phyloP scores from a whole-genome alignment of 2,797 vertebrate species.

The Spea hammondii region DNA sequence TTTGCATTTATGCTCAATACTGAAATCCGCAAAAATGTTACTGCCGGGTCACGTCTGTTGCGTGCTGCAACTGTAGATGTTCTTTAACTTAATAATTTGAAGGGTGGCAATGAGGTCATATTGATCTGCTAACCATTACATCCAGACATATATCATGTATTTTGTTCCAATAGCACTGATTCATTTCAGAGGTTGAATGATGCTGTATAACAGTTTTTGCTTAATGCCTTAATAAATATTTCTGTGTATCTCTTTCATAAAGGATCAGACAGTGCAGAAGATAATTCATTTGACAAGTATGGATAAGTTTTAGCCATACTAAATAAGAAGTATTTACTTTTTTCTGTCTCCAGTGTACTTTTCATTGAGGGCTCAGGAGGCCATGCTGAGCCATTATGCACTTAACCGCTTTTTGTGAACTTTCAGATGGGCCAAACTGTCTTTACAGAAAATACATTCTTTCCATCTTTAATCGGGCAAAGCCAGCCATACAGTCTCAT shows the following conservation, averaged over 20 bases:
- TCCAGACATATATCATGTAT: conserved; percentile 43
- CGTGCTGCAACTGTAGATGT: conserved; percentile 42
- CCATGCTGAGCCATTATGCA: conserved; percentile 11
- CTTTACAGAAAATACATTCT: background rate
- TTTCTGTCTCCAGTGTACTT: conserved; percentile 21
- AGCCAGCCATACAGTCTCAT: background rate
- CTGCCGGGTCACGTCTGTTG: conserved; percentile 47
- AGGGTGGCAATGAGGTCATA: conserved; percentile 45
- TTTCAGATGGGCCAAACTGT: background rate
- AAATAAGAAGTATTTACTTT: conserved; percentile 38
- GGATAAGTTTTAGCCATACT: conserved; percentile 27
- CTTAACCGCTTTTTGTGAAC: conserved; percentile 4
- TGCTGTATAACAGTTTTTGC: background rate
- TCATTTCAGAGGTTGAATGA: conserved; percentile 40
- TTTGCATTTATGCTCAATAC: conserved; percentile 47
- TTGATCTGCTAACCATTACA: conserved; percentile 53
- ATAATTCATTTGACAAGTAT: conserved; percentile 40
- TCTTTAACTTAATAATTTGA: conserved; percentile 55
- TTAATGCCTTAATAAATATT: conserved; percentile 21
- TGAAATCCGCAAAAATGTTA: conserved; percentile 34
- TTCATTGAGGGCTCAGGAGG: conserved; percentile 18
- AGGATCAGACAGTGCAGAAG: conserved; percentile 28
- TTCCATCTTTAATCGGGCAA: conserved; percentile 9
- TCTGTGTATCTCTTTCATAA: conserved; percentile 39
- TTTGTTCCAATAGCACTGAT: conserved; percentile 29